Evolutionary conservation across 2,888 invertebrate genomes (phyloP), one percentile per base, ranked within the genome.

Genomic region (Pheosia gnoma): DNA sequence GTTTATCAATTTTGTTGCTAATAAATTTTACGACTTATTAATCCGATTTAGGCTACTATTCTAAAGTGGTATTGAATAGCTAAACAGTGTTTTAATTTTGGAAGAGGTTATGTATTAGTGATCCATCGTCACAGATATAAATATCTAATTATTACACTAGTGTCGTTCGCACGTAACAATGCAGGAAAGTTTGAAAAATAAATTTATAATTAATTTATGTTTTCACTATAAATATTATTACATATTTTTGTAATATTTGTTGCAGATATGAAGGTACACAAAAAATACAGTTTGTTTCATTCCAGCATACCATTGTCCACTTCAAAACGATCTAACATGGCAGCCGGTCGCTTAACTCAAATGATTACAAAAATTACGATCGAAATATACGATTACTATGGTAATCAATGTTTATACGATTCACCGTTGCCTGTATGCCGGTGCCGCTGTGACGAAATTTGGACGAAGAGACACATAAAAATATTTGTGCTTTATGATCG

Each of bases 301-400:
- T 41, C 56, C 41, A 39, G 41, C 36, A 53, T 37, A 53, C 5
- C 25, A 36, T 11, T 11, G 6, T 53, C 37, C 53, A 36, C 10
- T 37, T n/a, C 0, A 56, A 39, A 56, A 41, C 41, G 13, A 41
- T 41, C 39, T 56, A 7, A 13, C 8, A 41, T 60, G 9, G 57
- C 8, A 57, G 55, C 25, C 60, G 52, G 62, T 60, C 62, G 56
- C 56, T 62, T 68, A 53, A 62, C 65, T 68, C 63, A 65, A 57
- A 60, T 66, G 62, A 71, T 67, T 71, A 73, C 61, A 68, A 67
- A 75, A 70, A 70, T 70, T 59, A 63, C 62, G 59, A 71, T 62
- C 43, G n/a, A 65, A 66, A 67, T 60, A 41, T 60, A 66, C 62
- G 49, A 74, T 77, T 71, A 41, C 65, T 76, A 74, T 77, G 77